Percentiles rank a stretch among this genome's conserved stretches.
phyloP scores from a whole-genome alignment of 2,888 invertebrate genomes.

The Bedellia somnulentella region DNA sequence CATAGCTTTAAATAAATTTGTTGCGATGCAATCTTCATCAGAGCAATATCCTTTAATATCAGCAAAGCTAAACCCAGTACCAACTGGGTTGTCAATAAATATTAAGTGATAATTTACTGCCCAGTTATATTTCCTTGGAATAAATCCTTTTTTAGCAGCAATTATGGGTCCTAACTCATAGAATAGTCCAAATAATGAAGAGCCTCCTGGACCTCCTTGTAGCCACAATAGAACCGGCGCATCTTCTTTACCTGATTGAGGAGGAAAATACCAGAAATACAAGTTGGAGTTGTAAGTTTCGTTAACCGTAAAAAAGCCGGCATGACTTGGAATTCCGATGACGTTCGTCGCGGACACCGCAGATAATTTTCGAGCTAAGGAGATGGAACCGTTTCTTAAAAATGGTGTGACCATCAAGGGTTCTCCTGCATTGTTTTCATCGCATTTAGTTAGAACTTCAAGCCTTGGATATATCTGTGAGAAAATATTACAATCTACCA shows the following conservation, averaged over 20 bases:
- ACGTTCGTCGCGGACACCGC: constrained; percentile 28
- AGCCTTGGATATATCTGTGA: constrained; percentile 34
- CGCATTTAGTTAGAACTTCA: constrained; percentile 20
- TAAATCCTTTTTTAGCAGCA: constrained; percentile 32
- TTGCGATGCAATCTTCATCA: constrained; percentile 56
- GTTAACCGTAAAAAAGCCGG: constrained; percentile 66
- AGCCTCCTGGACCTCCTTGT: constrained; percentile 62
- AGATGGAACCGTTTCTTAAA: constrained; percentile 48
- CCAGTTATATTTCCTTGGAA: constrained; percentile 56
- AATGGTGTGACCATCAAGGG: constrained; percentile 63
- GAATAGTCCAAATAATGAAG: constrained; percentile 57
- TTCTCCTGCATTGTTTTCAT: constrained; percentile 23
- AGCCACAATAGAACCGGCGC: constrained; percentile 60
- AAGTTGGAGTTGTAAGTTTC: constrained; percentile 56
- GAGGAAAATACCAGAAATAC: constrained; percentile 69
- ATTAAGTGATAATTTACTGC: constrained; percentile 58
- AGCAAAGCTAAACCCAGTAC: constrained; percentile 68
- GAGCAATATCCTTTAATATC: constrained; percentile 52
- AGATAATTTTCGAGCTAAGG: constrained; percentile 42
- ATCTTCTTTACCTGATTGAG: constrained; percentile 29
- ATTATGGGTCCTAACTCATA: constrained; percentile 63
- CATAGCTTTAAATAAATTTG: constrained; percentile 50
- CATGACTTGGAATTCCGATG: constrained; percentile 51
- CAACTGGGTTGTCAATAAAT: constrained; percentile 69
- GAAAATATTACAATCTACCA: constrained; percentile 12